Evolutionary conservation across 1,140 invertebrate genomes (phyloP).

Genomic region (Macrostomum lignano): DNA sequence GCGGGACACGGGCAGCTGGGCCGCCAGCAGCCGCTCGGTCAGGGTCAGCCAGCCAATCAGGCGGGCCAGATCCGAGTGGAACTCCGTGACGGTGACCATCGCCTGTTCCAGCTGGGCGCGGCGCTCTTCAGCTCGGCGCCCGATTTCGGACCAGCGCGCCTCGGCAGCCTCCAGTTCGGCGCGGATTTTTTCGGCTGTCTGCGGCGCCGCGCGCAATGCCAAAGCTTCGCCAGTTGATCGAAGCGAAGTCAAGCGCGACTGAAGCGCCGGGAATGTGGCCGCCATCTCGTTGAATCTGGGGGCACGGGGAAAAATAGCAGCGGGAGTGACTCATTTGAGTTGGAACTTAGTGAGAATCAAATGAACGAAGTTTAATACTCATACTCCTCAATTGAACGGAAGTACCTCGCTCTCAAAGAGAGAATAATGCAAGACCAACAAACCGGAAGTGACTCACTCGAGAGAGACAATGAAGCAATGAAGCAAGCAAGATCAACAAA

Average conservation of each 20-base stretch:
- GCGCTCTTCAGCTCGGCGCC: background rate
- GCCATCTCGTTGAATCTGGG: too few relatives aligned
- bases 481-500: too few relatives aligned
- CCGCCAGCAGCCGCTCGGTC: conserved; percentile 60
- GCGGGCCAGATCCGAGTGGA: conserved; percentile 56
- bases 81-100: conserved; percentile 30
- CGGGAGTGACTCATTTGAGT: too few relatives aligned
- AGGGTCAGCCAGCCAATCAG: conserved; percentile 82
- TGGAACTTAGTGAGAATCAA: too few relatives aligned
- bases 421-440: too few relatives aligned
- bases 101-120: background rate
- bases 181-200: conserved; percentile 46
- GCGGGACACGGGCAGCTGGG: conserved; percentile 64
- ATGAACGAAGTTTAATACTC: too few relatives aligned
- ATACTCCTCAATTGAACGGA: too few relatives aligned
- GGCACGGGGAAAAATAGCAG: too few relatives aligned
- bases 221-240: background rate
- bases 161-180: conserved; percentile 86
- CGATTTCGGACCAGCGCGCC: conserved; percentile 51
- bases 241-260: background rate
- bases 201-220: conserved; percentile 41
- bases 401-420: too few relatives aligned
- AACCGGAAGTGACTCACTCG: too few relatives aligned
- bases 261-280: too few relatives aligned
- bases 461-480: too few relatives aligned